Conservation (phyloP, 2,888 invertebrate species). For the Heliconius charithonia region DNA sequence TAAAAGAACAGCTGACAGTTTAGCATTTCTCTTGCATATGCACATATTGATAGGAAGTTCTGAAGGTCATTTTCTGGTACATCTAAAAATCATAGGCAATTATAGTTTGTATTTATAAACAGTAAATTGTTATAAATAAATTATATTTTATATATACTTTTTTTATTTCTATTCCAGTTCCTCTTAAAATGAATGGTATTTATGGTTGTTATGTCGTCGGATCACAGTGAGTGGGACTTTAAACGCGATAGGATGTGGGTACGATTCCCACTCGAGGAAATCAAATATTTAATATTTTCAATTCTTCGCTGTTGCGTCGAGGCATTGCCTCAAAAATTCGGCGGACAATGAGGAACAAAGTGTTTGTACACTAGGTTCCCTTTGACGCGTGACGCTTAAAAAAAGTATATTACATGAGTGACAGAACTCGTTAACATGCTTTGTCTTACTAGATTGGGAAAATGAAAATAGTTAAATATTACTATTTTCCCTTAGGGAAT, state of each 20-base stretch:
- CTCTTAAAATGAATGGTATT: conserved; percentile 37
- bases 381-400: no score
- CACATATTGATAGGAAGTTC: conserved; percentile 87
- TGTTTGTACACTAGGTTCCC: no score
- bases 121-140: conserved; percentile 31
- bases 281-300: no score
- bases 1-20: conserved; percentile 93
- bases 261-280: no score
- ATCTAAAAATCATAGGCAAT: conserved; percentile 52
- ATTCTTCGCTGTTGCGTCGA: no score
- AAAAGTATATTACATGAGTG: no score
- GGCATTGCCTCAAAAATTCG: no score
- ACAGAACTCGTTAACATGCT: no score
- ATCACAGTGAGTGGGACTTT: no score
- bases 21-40: conserved; percentile 88
- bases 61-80: conserved; percentile 79
- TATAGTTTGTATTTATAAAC: conserved; percentile 37
- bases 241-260: no score
- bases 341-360: no score
- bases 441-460: not conserved
- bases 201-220: not conserved
- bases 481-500: not conserved
- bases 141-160: not conserved
- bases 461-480: not conserved
- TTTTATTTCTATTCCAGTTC: not conserved